phyloP scores from a whole-genome alignment of 2,888 invertebrate genomes.

The Calliphora vomitoria region DNA sequence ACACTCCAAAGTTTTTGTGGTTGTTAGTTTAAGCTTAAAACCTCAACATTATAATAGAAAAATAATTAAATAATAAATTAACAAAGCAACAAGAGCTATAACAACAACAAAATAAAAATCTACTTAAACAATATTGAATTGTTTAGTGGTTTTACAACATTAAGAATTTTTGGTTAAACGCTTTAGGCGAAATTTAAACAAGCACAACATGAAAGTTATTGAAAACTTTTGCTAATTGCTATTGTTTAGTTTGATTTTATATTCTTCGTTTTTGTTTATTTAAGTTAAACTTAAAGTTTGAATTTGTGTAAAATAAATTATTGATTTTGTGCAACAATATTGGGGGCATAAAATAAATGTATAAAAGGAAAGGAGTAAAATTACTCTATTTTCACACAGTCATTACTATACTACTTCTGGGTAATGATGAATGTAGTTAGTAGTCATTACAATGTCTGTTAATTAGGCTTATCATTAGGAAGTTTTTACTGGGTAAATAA shows the following conservation, averaged over 20 bases:
- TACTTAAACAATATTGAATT: slow-evolving; percentile 28
- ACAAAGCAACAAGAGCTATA: slow-evolving; percentile 28
- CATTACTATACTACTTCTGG: no score
- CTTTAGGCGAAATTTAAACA: slow-evolving; percentile 34
- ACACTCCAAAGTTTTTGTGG: slow-evolving; percentile 58
- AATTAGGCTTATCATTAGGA: no score
- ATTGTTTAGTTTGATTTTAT: neutral
- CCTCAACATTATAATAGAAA: slow-evolving; percentile 48
- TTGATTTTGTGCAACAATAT: neutral
- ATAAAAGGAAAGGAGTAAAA: no score
- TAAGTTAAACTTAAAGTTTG: neutral
- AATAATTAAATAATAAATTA: slow-evolving; percentile 44
- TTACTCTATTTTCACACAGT: no score
- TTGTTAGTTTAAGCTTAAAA: slow-evolving; percentile 55
- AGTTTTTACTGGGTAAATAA: no score
- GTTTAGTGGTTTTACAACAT: slow-evolving; percentile 20
- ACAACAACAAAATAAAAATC: slow-evolving; percentile 13
- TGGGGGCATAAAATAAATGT: no score
- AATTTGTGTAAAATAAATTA: neutral
- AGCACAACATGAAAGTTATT: slow-evolving; percentile 33
- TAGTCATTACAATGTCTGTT: no score
- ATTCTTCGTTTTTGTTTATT: neutral
- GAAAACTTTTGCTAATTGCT: slow-evolving; percentile 32
- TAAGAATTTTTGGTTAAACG: slow-evolving; percentile 24
- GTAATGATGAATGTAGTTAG: no score